phyloP scores from a whole-genome alignment of 2,113 vertebrate species.

The Toxotes jaculatrix region DNA sequence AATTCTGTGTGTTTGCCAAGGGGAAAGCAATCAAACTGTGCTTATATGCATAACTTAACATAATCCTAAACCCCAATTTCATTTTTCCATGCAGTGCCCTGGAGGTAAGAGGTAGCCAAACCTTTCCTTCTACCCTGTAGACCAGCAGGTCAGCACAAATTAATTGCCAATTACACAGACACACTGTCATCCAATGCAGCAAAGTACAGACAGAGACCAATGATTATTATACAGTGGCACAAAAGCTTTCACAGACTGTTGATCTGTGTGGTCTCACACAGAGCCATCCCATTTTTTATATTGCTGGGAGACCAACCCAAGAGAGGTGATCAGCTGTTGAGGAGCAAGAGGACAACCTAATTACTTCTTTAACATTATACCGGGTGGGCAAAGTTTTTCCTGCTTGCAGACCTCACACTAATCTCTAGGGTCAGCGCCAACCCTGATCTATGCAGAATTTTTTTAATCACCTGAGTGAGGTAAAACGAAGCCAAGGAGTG shows the following conservation, averaged over 20 bases:
- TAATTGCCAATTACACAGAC: conserved; percentile 44
- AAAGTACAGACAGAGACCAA: conserved; percentile 21
- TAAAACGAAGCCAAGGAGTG: conserved; percentile 8
- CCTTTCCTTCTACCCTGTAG: conserved; percentile 13
- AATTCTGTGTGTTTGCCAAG: conserved; percentile 4
- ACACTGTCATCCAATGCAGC: neutral
- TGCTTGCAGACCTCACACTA: neutral
- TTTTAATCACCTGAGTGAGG: conserved; percentile 40
- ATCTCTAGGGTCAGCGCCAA: conserved; percentile 23
- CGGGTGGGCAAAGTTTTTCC: conserved; percentile 13
- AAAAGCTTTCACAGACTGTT: conserved; percentile 15
- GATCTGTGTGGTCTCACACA: neutral
- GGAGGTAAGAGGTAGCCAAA: conserved; percentile 26
- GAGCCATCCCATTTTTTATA: conserved; percentile 19
- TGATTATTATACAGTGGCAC: conserved; percentile 1
- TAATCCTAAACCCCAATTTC: conserved; percentile 39
- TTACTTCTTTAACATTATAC: conserved; percentile 22
- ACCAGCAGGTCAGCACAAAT: conserved; percentile 53
- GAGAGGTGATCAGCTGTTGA: conserved; percentile 4
- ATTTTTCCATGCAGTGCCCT: conserved; percentile 23
- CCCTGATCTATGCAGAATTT: neutral
- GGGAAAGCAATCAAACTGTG: conserved; percentile 14
- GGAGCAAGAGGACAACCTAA: conserved; percentile 32
- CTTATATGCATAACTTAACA: conserved; percentile 51
- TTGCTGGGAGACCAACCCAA: neutral